phyloP scores from a whole-genome alignment of 2,113 vertebrate genomes.

The Halichoerus grypus region DNA sequence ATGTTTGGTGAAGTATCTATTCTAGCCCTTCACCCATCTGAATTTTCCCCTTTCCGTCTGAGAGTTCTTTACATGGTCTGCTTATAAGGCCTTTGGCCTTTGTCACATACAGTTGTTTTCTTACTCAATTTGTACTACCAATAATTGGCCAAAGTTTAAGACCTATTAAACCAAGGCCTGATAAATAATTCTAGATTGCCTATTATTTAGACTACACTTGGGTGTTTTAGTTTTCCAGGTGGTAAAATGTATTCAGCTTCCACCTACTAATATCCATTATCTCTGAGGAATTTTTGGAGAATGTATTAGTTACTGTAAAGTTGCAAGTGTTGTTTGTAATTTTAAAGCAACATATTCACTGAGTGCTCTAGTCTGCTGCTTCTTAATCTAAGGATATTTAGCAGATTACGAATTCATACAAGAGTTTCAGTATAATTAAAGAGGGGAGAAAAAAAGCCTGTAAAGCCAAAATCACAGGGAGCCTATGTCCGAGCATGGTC shows the following conservation, averaged over 20 bases:
- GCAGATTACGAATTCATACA: not conserved
- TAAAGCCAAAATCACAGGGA: not conserved
- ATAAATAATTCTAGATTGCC: not conserved
- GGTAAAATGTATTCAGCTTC: slow-evolving; percentile 30
- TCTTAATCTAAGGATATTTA: slow-evolving; percentile 18
- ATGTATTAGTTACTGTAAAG: not conserved
- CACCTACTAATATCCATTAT: not conserved
- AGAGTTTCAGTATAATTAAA: not conserved
- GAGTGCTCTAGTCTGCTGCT: not conserved
- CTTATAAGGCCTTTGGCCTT: not conserved
- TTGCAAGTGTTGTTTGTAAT: not conserved
- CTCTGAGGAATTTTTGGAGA: not conserved
- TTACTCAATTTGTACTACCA: not conserved
- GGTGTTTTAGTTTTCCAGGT: not conserved
- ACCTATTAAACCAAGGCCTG: not conserved
- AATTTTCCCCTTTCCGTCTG: not conserved
- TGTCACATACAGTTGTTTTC: not conserved
- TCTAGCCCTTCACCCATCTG: not conserved
- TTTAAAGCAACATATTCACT: slow-evolving; percentile 5
- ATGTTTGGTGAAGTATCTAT: not conserved
- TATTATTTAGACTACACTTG: not conserved
- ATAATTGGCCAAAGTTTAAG: not conserved
- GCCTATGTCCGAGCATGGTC: not conserved
- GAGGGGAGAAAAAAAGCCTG: not conserved
- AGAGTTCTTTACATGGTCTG: not conserved